Evolutionary conservation across 1,140 invertebrate species (phyloP).

Genomic region (Arion vulgaris): DNA sequence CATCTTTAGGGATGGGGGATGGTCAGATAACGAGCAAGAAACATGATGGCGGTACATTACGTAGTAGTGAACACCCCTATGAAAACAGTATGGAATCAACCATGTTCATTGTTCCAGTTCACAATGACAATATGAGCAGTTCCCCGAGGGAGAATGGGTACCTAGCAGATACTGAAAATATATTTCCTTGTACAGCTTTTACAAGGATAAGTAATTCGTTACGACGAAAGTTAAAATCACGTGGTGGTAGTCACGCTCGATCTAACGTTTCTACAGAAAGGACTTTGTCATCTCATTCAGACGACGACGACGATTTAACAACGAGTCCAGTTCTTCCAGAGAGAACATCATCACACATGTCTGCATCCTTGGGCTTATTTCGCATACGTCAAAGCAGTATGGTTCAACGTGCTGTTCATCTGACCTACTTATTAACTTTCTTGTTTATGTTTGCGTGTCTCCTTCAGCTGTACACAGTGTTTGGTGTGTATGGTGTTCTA

Average conservation of each 20-base stretch:
- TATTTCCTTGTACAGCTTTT: constrained; percentile 19
- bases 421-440: constrained; percentile 45
- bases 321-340: constrained; percentile 11
- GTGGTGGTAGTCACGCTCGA: not conserved
- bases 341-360: not conserved
- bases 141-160: constrained; percentile 43
- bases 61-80: not conserved
- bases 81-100: not conserved
- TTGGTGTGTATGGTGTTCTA: constrained; percentile 45
- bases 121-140: not conserved
- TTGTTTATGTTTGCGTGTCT: constrained; percentile 44
- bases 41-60: not conserved
- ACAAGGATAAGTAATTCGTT: not conserved
- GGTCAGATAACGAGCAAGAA: too few relatives aligned
- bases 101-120: not conserved
- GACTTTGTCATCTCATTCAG: constrained; percentile 18
- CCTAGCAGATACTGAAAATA: constrained; percentile 45
- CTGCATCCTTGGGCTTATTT: constrained; percentile 38
- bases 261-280: constrained; percentile 25
- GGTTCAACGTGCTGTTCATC: constrained; percentile 40
- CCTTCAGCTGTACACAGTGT: constrained; percentile 44
- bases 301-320: not conserved
- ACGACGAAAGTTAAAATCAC: not conserved
- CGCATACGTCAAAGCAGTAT: constrained; percentile 44
- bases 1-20: too few relatives aligned